phyloP scores from a whole-genome alignment of 2,888 invertebrate species.

The Euphydryas editha region DNA sequence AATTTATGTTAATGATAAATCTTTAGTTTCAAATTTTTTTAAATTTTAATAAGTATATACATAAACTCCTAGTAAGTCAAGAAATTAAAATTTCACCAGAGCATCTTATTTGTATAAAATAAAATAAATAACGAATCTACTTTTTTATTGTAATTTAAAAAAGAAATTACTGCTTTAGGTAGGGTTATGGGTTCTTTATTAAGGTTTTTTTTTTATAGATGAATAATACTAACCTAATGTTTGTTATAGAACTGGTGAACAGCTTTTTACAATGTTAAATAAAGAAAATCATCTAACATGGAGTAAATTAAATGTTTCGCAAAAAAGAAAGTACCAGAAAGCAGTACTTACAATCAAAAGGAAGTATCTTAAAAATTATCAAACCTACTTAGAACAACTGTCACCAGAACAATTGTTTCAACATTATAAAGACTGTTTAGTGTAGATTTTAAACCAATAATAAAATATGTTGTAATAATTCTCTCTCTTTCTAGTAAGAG shows the following conservation, averaged over 20 bases:
- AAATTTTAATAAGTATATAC: too few relatives aligned
- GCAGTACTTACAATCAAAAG: conserved; percentile 61
- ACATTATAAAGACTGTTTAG: conserved; percentile 55
- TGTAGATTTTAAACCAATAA: too few relatives aligned
- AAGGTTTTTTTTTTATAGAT: background rate
- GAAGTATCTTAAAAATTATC: conserved; percentile 65
- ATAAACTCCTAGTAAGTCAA: too few relatives aligned
- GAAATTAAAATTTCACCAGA: too few relatives aligned
- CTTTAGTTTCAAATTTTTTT: too few relatives aligned
- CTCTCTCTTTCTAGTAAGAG: background rate
- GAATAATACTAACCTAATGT: background rate
- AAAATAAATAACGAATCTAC: too few relatives aligned
- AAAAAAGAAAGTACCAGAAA: conserved; percentile 56
- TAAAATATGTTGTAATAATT: background rate
- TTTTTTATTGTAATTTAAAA: too few relatives aligned
- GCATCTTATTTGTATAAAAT: too few relatives aligned
- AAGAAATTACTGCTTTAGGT: too few relatives aligned
- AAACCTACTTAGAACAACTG: conserved; percentile 65
- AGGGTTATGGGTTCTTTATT: too few relatives aligned
- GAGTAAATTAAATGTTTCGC: conserved; percentile 48
- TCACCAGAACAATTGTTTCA: conserved; percentile 58
- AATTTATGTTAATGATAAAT: too few relatives aligned
- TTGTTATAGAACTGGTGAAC: conserved; percentile 56
- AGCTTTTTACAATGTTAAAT: conserved; percentile 60
- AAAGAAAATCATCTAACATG: conserved; percentile 48